These are phyloP conservation scores for Okamejei kenojei DNA, from an alignment of 2,797 vertebrate species.

Conservation along the genomic window DNA sequence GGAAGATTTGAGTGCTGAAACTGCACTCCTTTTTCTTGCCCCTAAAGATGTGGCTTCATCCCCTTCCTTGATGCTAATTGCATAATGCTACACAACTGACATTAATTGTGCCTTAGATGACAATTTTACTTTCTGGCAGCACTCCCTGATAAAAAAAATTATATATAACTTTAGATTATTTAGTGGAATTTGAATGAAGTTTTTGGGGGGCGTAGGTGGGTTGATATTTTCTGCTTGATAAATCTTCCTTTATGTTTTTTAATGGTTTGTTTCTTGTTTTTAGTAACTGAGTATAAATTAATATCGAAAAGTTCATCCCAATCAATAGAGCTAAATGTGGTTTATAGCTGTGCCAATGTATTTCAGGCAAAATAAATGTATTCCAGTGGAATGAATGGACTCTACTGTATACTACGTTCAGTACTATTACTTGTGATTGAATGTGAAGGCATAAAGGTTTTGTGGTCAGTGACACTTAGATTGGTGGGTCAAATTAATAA, in stretches of 20 bases:
- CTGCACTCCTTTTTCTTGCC: not conserved
- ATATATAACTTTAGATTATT: not conserved
- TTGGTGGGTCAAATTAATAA: not conserved
- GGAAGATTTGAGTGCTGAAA: not conserved
- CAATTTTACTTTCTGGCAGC: not conserved
- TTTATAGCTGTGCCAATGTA: too few species aligned
- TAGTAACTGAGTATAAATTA: not conserved
- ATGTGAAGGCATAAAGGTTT: not conserved
- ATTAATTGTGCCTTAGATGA: not conserved
- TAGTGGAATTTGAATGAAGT: not conserved
- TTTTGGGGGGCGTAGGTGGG: not conserved
- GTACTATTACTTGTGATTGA: too few species aligned
- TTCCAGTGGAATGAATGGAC: too few species aligned
- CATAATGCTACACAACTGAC: not conserved
- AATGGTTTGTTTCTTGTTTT: not conserved
- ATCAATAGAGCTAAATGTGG: too few species aligned
- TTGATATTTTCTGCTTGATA: not conserved
- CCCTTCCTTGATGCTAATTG: not conserved
- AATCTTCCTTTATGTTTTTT: not conserved
- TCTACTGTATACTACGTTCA: too few species aligned
- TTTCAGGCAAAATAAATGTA: too few species aligned
- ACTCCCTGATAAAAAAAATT: not conserved
- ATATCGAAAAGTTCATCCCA: too few species aligned
- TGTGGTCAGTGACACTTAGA: not conserved
- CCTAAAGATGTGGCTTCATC: not conserved